These are phyloP conservation scores for Plodia interpunctella DNA, from an alignment of 1,140 invertebrate species.

Conservation along the genomic window DNA sequence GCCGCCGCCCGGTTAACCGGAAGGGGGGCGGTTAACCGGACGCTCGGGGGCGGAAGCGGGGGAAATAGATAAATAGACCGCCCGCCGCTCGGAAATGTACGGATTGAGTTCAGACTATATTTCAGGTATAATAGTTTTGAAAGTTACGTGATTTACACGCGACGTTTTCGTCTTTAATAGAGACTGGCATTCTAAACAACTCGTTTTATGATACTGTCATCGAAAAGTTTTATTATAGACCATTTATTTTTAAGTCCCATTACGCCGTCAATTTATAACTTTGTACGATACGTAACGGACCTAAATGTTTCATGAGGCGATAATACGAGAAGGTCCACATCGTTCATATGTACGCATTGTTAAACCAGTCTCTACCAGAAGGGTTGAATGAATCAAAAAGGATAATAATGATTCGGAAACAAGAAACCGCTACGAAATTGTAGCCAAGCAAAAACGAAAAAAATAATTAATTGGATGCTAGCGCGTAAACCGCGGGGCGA, in stretches of 20 bases:
- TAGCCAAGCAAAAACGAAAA: constrained; percentile 39
- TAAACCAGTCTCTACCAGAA: constrained; percentile 30
- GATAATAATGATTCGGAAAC: constrained; percentile 46
- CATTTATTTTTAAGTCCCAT: constrained; percentile 44
- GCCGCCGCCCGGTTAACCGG: constrained; percentile 73
- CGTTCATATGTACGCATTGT: constrained; percentile 19
- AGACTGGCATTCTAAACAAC: constrained; percentile 44
- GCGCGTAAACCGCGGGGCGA: constrained; percentile 55
- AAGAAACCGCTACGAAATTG: constrained; percentile 40
- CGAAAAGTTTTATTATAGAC: constrained; percentile 46
- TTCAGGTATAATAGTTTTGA: constrained; percentile 74
- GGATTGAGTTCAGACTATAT: constrained; percentile 75
- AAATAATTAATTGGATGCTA: constrained; percentile 59
- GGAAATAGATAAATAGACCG: constrained; percentile 77
- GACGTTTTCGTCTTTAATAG: constrained; percentile 63
- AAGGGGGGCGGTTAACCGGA: constrained; percentile 76
- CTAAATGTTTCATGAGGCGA: constrained; percentile 19
- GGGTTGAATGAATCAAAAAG: constrained; percentile 28
- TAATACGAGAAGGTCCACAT: constrained; percentile 26
- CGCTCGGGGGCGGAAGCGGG: constrained; percentile 70
- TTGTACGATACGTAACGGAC: constrained; percentile 18
- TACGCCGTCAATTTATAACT: constrained; percentile 37
- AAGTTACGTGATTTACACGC: constrained; percentile 72
- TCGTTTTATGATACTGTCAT: constrained; percentile 51
- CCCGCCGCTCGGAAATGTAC: constrained; percentile 73